phyloP scores from a whole-genome alignment of 2,797 vertebrate species.

The Gymnopithys bicolor region DNA sequence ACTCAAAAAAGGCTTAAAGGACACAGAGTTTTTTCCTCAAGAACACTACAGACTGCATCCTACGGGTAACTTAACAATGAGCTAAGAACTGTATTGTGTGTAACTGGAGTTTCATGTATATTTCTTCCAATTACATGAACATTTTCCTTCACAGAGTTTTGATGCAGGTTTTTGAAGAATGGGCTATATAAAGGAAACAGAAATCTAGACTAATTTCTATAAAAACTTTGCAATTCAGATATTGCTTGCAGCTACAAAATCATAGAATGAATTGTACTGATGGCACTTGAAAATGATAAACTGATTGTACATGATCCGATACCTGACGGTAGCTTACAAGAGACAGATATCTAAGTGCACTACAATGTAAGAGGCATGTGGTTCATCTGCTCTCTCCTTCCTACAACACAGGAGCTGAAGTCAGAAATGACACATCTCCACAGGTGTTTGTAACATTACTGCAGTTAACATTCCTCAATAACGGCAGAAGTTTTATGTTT shows the following conservation, averaged over 20 bases:
- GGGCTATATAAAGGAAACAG: background rate
- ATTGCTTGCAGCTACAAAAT: background rate
- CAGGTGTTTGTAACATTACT: background rate
- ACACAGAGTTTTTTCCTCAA: background rate
- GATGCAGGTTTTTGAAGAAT: background rate
- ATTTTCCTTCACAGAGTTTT: background rate
- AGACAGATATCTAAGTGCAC: background rate
- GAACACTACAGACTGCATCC: background rate
- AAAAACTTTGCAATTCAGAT: background rate
- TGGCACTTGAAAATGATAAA: background rate
- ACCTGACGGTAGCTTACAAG: background rate
- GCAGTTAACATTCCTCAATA: background rate
- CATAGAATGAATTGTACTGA: background rate
- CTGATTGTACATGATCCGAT: background rate
- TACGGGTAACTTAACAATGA: background rate
- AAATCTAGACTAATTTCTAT: background rate
- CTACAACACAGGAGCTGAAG: background rate
- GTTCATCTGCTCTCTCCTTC: background rate
- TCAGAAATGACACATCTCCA: background rate
- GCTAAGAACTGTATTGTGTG: background rate
- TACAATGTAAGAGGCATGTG: background rate
- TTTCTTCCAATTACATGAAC: background rate
- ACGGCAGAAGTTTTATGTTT: background rate
- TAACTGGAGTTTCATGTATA: background rate
- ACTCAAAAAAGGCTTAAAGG: background rate